Conservation (phyloP, 2,888 invertebrate genomes). For the Deroplatys truncata region DNA sequence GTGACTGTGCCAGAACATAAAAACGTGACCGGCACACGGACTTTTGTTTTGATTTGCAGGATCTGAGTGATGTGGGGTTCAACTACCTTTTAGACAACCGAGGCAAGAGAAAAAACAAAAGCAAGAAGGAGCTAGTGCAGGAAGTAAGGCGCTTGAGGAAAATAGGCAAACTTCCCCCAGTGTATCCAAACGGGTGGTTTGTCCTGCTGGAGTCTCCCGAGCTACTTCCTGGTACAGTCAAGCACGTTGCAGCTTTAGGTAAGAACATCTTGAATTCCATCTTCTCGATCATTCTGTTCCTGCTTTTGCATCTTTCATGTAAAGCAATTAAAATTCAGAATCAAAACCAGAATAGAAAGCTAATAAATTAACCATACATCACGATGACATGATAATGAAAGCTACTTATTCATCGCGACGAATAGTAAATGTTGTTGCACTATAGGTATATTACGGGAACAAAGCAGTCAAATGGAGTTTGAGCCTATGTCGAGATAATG, state of each 20-base stretch:
- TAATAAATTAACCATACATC: too few relatives aligned
- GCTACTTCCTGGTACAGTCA: conserved; percentile 53
- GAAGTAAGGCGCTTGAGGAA: conserved; percentile 52
- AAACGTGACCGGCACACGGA: too few relatives aligned
- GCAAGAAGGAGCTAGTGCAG: conserved; percentile 41
- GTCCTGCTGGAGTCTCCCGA: conserved; percentile 65
- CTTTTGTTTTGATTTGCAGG: conserved; percentile 39
- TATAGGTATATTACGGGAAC: too few relatives aligned
- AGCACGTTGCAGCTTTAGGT: conserved; percentile 64
- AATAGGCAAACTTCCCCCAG: conserved; percentile 69
- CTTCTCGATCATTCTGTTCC: not conserved
- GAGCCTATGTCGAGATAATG: too few relatives aligned
- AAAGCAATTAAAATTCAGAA: not conserved
- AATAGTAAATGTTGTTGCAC: too few relatives aligned
- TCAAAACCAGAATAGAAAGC: not conserved
- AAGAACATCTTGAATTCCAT: conserved; percentile 30
- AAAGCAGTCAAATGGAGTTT: too few relatives aligned
- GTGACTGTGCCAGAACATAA: too few relatives aligned
- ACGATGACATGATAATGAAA: not conserved
- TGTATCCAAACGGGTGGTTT: conserved; percentile 90
- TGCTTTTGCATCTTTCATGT: not conserved
- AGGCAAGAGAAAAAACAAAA: conserved; percentile 37
- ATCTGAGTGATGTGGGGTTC: conserved; percentile 50
- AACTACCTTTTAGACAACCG: conserved; percentile 38
- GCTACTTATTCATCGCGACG: too few relatives aligned